Evolutionary conservation across 1,140 invertebrate species (phyloP).

Genomic region (Drosophila mayri): DNA sequence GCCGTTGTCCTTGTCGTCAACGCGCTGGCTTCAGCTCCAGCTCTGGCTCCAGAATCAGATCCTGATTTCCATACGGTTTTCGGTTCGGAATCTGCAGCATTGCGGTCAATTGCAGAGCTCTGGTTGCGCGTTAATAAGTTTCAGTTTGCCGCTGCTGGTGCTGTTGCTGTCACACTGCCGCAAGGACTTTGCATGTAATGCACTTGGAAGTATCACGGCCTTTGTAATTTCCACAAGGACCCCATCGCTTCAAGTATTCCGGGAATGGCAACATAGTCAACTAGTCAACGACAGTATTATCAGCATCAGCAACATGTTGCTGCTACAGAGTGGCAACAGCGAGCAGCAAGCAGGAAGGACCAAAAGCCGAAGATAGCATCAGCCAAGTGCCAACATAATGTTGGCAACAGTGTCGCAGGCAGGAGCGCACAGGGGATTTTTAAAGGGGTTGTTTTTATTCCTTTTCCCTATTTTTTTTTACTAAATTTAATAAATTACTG

Average conservation of each 20-base stretch:
- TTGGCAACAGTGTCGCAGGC: conserved; percentile 61
- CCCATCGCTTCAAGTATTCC: conserved; percentile 11
- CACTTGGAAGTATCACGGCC: conserved; percentile 38
- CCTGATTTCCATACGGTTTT: conserved; percentile 14
- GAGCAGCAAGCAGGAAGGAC: conserved; percentile 23
- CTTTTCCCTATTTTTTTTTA: not conserved
- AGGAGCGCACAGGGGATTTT: not conserved
- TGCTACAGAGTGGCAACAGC: conserved; percentile 55
- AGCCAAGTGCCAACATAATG: conserved; percentile 48
- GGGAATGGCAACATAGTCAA: conserved; percentile 70
- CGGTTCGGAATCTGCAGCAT: conserved; percentile 18
- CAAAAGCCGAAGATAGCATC: conserved; percentile 63
- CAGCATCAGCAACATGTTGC: conserved; percentile 79
- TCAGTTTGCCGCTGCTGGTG: conserved; percentile 33
- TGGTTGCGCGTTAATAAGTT: conserved; percentile 78
- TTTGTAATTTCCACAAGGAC: conserved; percentile 68
- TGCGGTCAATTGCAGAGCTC: conserved; percentile 75
- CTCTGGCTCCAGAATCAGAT: conserved; percentile 9
- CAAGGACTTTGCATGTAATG: conserved; percentile 72
- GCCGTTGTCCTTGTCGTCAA: conserved; percentile 32
- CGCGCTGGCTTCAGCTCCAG: conserved; percentile 9
- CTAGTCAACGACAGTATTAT: conserved; percentile 70
- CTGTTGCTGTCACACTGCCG: conserved; percentile 36
- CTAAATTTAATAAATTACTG: not conserved
- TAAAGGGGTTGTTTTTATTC: not conserved